A percentile compares a stretch with the other conserved stretches of the same genome.
Evolutionary conservation across 2,888 invertebrate species (phyloP).

Genomic region (Strigamia crassipes): DNA sequence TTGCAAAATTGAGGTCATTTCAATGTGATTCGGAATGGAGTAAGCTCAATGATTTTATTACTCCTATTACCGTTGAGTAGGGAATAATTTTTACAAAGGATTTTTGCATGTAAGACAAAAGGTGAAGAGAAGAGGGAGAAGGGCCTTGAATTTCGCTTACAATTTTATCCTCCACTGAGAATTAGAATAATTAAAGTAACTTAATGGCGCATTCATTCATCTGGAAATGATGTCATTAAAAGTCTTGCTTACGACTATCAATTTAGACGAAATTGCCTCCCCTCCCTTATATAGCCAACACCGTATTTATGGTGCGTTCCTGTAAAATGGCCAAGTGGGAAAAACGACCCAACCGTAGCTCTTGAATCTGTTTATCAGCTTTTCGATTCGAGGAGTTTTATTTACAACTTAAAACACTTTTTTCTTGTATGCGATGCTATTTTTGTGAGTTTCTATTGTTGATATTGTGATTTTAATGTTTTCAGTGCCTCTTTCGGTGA

Average conservation of each 20-base stretch:
- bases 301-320: constrained; percentile 23
- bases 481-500: constrained; percentile 51
- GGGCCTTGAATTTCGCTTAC: constrained; percentile 15
- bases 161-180: constrained; percentile 40
- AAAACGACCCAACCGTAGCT: background rate
- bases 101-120: constrained; percentile 13
- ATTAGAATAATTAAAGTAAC: constrained; percentile 40
- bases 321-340: constrained; percentile 40
- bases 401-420: background rate
- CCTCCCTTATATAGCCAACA: constrained; percentile 2
- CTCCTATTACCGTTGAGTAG: constrained; percentile 1
- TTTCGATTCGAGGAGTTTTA: background rate
- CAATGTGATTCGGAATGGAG: background rate
- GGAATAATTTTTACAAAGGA: constrained; percentile 23
- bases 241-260: constrained; percentile 42
- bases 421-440: background rate
- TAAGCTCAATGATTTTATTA: background rate
- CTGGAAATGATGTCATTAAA: constrained; percentile 40
- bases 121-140: background rate
- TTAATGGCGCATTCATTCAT: constrained; percentile 42
- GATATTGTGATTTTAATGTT: constrained; percentile 27
- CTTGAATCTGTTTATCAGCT: constrained; percentile 36
- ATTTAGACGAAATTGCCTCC: constrained; percentile 28
- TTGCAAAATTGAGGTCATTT: background rate
- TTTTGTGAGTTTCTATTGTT: background rate